Base-by-base conservation (phyloP, 2,888 invertebrate genomes). In the Xylota segnis region DNA sequence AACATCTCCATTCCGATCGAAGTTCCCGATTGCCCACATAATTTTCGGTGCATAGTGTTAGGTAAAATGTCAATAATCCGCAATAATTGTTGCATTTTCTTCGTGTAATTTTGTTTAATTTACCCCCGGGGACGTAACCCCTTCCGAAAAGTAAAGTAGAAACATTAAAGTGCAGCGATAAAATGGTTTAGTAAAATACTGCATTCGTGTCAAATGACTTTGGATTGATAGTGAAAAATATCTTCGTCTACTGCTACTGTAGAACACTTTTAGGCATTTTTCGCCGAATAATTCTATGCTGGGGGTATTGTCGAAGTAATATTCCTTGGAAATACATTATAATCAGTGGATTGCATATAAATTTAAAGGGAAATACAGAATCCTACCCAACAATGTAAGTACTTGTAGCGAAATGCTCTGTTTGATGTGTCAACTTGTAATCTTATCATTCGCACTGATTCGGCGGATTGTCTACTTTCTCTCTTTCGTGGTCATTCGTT, bases 191-290 rank as follows among this genome's bases (percentile, higher is more conserved):
- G 12, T 27, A 14, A 9, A 61, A 68, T 9, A 58, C 12, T 81
- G 84, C 45, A 32, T 37, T 75, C 81, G 84, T 84, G 81, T 84
- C 78, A 63, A 71, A 18, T 47, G 12, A 37, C 10, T 56, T 61
- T 29, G 18, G 40, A 12, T 59, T 58, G 43, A n/a, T 14, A 34
- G 43, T 72, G 47, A n/a, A 37, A 78, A 65, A 45, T 37, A 37
- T 34, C 34, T 52, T 4, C 29, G 23, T 71, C 27, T 37, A 23
- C 56, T 6, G n/a, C 18, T 52, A 40, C 18, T 74, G 68, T 79
- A 83, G 83, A 84, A 74, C 56, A 84, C 84, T 84, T 84, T 84
- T 81, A 84, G 84, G 84, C 84, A 84, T 52, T 54, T n/a, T 23
- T 10, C n/a, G 32, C 4, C 18, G 10, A 54, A 74, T 54, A 1